These are phyloP conservation scores for Drosophila nigrodunni DNA, from an alignment of 1,140 invertebrate species.

Conservation along the genomic window DNA sequence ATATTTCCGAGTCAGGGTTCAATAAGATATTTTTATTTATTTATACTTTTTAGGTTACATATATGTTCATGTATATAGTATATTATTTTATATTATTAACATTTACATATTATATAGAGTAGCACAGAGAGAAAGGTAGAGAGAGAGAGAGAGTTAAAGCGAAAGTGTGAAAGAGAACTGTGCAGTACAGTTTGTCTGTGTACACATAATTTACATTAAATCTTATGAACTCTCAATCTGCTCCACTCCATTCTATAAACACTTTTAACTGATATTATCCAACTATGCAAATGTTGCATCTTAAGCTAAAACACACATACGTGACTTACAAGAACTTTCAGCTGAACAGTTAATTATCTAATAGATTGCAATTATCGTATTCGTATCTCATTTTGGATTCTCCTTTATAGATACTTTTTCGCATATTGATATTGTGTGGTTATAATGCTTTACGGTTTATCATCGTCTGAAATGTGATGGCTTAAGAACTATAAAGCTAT, in stretches of 20 bases:
- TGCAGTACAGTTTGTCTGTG: constrained; percentile 43
- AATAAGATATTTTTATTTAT: constrained; percentile 75
- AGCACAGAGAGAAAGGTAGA: constrained; percentile 30
- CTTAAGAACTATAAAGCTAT: constrained; percentile 84
- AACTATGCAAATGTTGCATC: constrained; percentile 31
- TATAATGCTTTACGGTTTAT: constrained; percentile 38
- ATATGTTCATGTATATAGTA: constrained; percentile 29
- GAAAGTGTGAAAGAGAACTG: constrained; percentile 16
- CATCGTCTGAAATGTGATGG: constrained; percentile 41
- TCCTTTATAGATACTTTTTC: constrained; percentile 20
- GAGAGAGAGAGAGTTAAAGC: constrained; percentile 18
- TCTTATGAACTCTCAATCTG: constrained; percentile 38
- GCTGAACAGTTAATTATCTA: constrained; percentile 64
- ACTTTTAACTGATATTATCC: constrained; percentile 18
- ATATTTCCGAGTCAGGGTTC: constrained; percentile 52
- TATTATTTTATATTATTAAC: constrained; percentile 57
- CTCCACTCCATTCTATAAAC: constrained; percentile 30
- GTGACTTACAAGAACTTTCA: constrained; percentile 64
- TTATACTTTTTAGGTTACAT: constrained; percentile 63
- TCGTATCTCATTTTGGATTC: constrained; percentile 36
- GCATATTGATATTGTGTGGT: constrained; percentile 26
- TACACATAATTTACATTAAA: constrained; percentile 28
- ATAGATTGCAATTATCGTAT: constrained; percentile 47
- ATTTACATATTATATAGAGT: constrained; percentile 57
- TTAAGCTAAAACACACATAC: constrained; percentile 38